Percentiles rank a stretch among this genome's conserved stretches.
These are phyloP conservation scores for Propsilocerus akamusi DNA, from an alignment of 1,140 invertebrate genomes.

Conservation along the genomic window DNA sequence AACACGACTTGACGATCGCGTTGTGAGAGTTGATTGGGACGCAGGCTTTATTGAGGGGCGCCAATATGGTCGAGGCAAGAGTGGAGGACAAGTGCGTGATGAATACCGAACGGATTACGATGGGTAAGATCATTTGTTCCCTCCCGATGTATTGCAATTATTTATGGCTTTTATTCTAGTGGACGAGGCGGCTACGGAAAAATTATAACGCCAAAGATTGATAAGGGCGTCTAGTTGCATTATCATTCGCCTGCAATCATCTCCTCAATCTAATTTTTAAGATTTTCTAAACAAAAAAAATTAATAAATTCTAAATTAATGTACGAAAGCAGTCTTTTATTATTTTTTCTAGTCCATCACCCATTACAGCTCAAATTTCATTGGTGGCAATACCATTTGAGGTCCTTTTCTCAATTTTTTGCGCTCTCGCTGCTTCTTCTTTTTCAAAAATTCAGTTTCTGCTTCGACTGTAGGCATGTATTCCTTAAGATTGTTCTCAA, in stretches of 20 bases:
- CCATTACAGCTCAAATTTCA: too few species aligned
- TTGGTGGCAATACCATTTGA: too few species aligned
- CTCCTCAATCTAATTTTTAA: too few species aligned
- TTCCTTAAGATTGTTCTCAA: not conserved
- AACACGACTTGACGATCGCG: slow-evolving; percentile 89
- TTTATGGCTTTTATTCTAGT: too few species aligned
- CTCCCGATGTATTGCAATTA: too few species aligned
- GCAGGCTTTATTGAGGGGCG: slow-evolving; percentile 96
- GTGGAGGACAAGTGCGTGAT: slow-evolving; percentile 95
- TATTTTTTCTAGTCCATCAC: too few species aligned
- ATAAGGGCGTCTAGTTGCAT: too few species aligned
- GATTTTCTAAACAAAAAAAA: too few species aligned
- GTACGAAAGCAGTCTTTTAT: too few species aligned
- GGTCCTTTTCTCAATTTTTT: slow-evolving; percentile 7
- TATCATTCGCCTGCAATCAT: too few species aligned
- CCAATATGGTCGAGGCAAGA: slow-evolving; percentile 96
- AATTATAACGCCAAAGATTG: slow-evolving; percentile 45
- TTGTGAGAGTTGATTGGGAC: slow-evolving; percentile 98
- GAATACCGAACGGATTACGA: slow-evolving; percentile 98
- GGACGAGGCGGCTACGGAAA: slow-evolving; percentile 95
- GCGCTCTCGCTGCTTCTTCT: slow-evolving; percentile 3
- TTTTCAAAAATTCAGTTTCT: not conserved
- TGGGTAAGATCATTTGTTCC: too few species aligned
- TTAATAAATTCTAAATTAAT: too few species aligned
- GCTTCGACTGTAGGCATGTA: not conserved